Evolutionary conservation across 2,797 vertebrate species (phyloP).

Genomic region (Micromesistius poutassou): DNA sequence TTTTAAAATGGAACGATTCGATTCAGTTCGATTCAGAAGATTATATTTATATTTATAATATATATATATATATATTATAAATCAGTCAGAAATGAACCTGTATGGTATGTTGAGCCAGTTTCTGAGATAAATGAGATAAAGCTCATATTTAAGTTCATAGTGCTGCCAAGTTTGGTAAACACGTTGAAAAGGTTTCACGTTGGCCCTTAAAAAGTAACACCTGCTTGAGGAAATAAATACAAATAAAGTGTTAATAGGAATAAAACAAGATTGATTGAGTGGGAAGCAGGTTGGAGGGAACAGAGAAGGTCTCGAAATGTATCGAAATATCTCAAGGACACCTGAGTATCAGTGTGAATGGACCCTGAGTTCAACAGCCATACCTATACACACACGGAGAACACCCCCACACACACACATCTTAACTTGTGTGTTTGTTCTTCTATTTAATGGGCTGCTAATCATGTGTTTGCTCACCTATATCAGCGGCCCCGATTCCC

Average conservation of each 20-base stretch:
- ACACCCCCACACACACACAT: not conserved
- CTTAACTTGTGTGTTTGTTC: slow-evolving; percentile 29
- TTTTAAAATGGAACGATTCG: no score
- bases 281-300: slow-evolving; percentile 64
- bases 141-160: not conserved
- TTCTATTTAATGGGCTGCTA: slow-evolving; percentile 60
- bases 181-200: not conserved
- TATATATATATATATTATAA: no score
- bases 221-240: not conserved
- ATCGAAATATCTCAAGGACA: slow-evolving; percentile 50
- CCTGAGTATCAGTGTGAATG: not conserved
- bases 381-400: not conserved
- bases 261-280: not conserved
- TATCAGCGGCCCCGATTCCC: slow-evolving; percentile 62
- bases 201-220: not conserved
- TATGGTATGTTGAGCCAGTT: not conserved
- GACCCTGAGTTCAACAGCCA: not conserved
- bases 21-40: no score
- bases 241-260: not conserved
- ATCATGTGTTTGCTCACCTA: slow-evolving; percentile 59
- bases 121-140: not conserved
- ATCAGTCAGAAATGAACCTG: not conserved
- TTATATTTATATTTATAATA: no score
- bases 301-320: slow-evolving; percentile 67
- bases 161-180: not conserved